A percentile compares a stretch with the other conserved stretches of the same genome.
Conservation (phyloP, 2,888 invertebrate species). For the Caenorhabditis sinica region DNA sequence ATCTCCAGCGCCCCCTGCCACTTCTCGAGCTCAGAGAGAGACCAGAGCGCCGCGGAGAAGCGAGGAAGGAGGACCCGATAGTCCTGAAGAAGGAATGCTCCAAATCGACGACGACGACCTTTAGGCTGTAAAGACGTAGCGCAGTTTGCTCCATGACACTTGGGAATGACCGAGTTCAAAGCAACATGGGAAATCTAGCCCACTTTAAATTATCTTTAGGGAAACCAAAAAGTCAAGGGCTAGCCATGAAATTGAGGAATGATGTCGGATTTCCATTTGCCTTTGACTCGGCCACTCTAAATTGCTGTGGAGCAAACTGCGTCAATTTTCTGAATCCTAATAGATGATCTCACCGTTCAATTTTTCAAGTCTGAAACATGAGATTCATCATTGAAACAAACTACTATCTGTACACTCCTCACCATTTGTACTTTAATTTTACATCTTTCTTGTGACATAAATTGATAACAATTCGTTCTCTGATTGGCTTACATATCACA, state of each 20-base stretch:
- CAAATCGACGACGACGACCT: conserved; percentile 66
- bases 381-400: conserved; percentile 15
- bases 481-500: conserved; percentile 15
- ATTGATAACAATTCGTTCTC: conserved; percentile 24
- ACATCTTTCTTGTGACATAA: conserved; percentile 32
- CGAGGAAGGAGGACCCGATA: conserved; percentile 49
- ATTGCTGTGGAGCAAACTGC: too few species aligned
- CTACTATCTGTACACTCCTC: background rate
- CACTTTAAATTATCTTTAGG: too few species aligned
- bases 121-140: too few species aligned
- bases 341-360: too few species aligned
- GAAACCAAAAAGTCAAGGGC: too few species aligned
- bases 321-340: too few species aligned
- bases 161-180: too few species aligned
- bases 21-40: conserved; percentile 21
- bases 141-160: too few species aligned
- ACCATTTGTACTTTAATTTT: background rate
- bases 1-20: conserved; percentile 5
- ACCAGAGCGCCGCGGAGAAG: conserved; percentile 4
- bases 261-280: too few species aligned
- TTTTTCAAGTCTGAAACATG: too few species aligned
- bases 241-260: too few species aligned
- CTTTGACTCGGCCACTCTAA: too few species aligned
- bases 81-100: conserved; percentile 60
- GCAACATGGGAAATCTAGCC: conserved; percentile 5